phyloP scores from a whole-genome alignment of 2,888 invertebrate genomes.

The Gibbula magus region DNA sequence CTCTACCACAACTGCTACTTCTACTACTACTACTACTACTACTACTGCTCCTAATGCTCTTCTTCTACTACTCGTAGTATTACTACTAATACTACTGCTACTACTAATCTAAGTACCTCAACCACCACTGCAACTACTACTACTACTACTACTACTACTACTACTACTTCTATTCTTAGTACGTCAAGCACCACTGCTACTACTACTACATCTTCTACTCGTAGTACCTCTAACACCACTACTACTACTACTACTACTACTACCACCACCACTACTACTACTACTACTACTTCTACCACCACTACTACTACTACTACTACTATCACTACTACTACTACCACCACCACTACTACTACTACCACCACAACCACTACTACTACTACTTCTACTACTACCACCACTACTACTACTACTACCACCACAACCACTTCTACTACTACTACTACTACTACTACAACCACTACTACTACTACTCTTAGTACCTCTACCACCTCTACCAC shows the following conservation, averaged over 20 bases:
- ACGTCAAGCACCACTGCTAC: too few relatives aligned
- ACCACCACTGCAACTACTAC: background rate
- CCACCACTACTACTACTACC: too few relatives aligned
- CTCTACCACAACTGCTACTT: background rate
- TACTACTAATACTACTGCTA: conserved; percentile 5
- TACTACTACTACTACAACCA: background rate
- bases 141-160: background rate
- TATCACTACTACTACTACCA: too few relatives aligned
- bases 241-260: background rate
- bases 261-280: background rate
- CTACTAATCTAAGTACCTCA: background rate
- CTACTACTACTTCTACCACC: background rate
- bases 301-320: too few relatives aligned
- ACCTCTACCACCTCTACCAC: background rate
- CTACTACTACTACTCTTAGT: background rate
- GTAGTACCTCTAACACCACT: conserved; percentile 3
- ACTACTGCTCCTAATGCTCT: background rate
- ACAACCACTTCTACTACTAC: background rate
- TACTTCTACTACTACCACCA: too few relatives aligned
- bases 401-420: background rate
- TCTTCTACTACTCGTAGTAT: background rate
- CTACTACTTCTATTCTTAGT: too few relatives aligned
- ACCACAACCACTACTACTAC: too few relatives aligned
- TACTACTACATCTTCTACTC: background rate
- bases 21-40: background rate